A percentile compares a stretch with the other conserved stretches of the same genome.
These are phyloP conservation scores for Sycophila texana DNA, from an alignment of 2,888 invertebrate genomes.

Conservation along the genomic window DNA sequence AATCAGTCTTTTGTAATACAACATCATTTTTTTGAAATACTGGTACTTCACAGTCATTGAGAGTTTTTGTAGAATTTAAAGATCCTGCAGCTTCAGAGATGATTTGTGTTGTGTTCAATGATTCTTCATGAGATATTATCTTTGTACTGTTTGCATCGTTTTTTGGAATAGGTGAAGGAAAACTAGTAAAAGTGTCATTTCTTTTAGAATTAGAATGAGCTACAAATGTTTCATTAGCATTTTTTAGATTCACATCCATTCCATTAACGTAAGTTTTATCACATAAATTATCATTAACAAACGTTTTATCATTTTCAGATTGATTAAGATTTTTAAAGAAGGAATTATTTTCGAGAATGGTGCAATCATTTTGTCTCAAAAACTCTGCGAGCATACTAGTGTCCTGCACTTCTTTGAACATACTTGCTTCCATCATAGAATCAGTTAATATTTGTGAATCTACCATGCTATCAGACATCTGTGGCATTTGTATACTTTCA, in stretches of 20 bases:
- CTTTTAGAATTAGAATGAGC: conserved; percentile 23
- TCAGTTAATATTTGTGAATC: conserved; percentile 68
- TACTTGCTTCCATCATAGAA: conserved; percentile 71
- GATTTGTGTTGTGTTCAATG: conserved; percentile 26
- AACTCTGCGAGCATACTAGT: conserved; percentile 50
- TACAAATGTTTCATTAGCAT: conserved; percentile 40
- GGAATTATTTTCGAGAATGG: conserved; percentile 43
- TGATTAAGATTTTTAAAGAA: conserved; percentile 24
- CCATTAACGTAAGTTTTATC: conserved; percentile 41
- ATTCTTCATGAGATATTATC: conserved; percentile 37
- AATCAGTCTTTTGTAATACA: conserved; percentile 49
- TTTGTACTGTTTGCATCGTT: conserved; percentile 39
- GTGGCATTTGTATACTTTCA: conserved; percentile 50
- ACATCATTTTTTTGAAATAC: conserved; percentile 27
- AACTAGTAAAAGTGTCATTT: conserved; percentile 56
- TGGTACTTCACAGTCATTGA: conserved; percentile 11
- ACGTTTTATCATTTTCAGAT: conserved; percentile 50
- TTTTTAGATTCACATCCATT: conserved; percentile 9
- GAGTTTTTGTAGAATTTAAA: conserved; percentile 39
- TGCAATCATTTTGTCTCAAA: conserved; percentile 52
- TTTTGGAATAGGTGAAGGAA: conserved; percentile 59
- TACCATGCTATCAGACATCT: conserved; percentile 56
- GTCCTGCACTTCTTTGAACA: conserved; percentile 65
- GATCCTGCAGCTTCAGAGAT: neutral
- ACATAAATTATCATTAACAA: conserved; percentile 28